Base-by-base conservation (phyloP, 1,140 invertebrate genomes). In the Chrysoperla carnea region DNA sequence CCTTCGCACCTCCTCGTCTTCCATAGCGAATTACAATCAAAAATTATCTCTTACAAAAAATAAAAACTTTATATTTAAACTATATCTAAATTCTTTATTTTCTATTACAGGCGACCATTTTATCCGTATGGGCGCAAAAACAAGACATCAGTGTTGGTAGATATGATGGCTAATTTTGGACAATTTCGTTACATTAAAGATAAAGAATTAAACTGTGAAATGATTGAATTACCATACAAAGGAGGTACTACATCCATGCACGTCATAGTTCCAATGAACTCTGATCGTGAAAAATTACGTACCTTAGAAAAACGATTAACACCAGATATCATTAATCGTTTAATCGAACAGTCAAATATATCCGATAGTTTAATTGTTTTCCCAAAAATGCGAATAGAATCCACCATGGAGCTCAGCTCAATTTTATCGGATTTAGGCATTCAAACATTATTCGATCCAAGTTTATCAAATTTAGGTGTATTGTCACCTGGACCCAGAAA, bases 171-270 rank as follows among this genome's bases (percentile, higher is more conserved):
- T 8, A 73, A 72, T 31, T 67, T 62, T 8, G 65, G 66, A 0
- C 50, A 62, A 6, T 70, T 76, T 44, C 68, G 66, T 0, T 78
- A 75, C 48, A 66, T 67, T 44, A 66, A 66, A 52, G 68, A 72
- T 48, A 55, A 52, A 38, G 48, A 56, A 45, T 50, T 73, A 43
- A 68, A 65, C 14, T 73, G 68, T 41, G 67, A 75, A 49, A 75
- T 84, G 27, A 51, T 85, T 28, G 76, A 70, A 5, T 52, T 88
- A 3, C 81, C 83, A 0, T 88, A 87, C 52, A 72, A 76, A 54
- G 73, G 71, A 1, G 62, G 66, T 17, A 57, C 69, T 47, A 66
- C 67, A 2, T 69, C 70, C 2, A 80, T 88, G 76, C 78, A 83
- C 40, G 56, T 85, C 0, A 55, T 87, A 0, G 60, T 83, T 15